Evolutionary conservation across 2,113 vertebrate species (phyloP), one percentile per base, ranked within the genome.

Genomic region (Sardina pilchardus): DNA sequence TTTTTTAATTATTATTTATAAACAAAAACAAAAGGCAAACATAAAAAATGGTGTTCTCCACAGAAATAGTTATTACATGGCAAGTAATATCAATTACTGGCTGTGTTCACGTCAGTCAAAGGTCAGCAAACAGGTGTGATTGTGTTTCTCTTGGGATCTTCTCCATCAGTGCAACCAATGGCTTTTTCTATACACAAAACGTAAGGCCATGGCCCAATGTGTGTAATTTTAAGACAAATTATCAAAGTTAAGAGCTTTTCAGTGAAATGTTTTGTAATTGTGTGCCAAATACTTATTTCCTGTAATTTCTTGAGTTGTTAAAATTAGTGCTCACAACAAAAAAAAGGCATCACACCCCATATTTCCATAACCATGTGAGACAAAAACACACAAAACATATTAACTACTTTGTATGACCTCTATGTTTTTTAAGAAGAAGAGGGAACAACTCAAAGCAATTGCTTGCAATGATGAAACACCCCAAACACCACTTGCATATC

Each of bases 21-120:
- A 90, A 21, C 53, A 87, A 90, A 85, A 92, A 93, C 82, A 90
- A 92, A 90, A 78, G 19, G 83, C 86, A 87, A 85, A 88, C 56
- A 88, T 42, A 87, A 91, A 89, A 88, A 87, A 48, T 30, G 56
- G 85, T 80, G 84, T 63, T 87, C 56, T 85, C 84, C 84, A 89
- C 81, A 85, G 26, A 59, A 45, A 87, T 56, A 87, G 81, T 81
- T 78, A 26, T 83, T 43, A 82, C n/a, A 50, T 71, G 63, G 63
- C 63, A 75, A 75, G 84, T 81, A 44, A 34, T 21, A 26, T 30
- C 17, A 80, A 19, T 44, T 50, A 44, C n/a, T 71, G 36, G 43
- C 80, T 63, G 59, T 75, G 59, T 17, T 88, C 56, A 71, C 9
- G 30, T 63, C 39, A 45, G 39, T 63, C 39, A 45, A 24, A 3